Conservation (phyloP, 2,888 invertebrate genomes). For the Syrphus vitripennis region DNA sequence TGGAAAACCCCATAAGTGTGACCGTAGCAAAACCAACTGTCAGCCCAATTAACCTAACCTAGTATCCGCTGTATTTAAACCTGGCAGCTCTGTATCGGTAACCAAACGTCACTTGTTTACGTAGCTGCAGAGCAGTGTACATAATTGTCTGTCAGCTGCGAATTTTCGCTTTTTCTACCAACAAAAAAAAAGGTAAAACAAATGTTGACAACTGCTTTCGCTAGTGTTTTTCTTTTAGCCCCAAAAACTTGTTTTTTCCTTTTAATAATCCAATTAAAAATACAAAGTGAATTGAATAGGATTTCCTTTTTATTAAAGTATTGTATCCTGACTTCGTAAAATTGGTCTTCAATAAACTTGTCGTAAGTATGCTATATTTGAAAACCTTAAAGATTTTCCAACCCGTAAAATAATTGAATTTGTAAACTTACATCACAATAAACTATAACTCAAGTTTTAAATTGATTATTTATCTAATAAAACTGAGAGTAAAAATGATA, state of each 20-base stretch:
- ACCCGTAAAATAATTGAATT: not conserved
- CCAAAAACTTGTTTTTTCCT: not conserved
- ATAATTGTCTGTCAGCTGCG: not conserved
- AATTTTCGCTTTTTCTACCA: not conserved
- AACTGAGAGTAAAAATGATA: too few species aligned
- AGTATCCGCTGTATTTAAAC: not conserved
- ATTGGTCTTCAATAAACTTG: not conserved
- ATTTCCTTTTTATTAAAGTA: not conserved
- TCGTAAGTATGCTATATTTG: not conserved
- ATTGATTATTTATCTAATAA: not conserved
- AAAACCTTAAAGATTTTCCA: not conserved
- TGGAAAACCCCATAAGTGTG: too few species aligned
- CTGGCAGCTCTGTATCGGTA: not conserved
- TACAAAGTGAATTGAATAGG: not conserved
- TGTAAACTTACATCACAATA: slow-evolving; percentile 7
- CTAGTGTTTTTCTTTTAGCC: not conserved
- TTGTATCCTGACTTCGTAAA: not conserved
- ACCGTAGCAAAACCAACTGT: too few species aligned
- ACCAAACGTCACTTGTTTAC: not conserved
- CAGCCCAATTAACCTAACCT: too few species aligned
- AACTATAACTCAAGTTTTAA: not conserved
- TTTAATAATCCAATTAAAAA: not conserved
- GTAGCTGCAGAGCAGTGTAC: not conserved
- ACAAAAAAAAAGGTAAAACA: not conserved
- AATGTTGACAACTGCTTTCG: not conserved